Conservation (phyloP, 2,888 invertebrate species). For the Acrobasis repandana region DNA sequence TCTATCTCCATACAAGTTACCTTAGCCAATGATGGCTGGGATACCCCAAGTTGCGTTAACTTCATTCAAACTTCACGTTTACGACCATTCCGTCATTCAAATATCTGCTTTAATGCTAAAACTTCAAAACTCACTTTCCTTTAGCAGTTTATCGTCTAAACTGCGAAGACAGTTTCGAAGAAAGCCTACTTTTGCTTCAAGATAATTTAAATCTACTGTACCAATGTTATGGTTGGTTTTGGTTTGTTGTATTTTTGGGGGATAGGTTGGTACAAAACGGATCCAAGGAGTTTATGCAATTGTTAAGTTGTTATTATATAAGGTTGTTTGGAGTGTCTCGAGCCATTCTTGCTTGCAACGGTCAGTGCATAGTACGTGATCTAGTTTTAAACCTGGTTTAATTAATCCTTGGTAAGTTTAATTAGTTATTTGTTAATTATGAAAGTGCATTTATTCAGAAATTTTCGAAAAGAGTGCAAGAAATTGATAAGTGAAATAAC, state of each 20-base stretch:
- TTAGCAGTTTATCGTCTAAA: slow-evolving; percentile 31
- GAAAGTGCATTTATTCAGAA: background rate
- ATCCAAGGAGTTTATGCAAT: slow-evolving; percentile 76
- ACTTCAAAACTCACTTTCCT: slow-evolving; percentile 36
- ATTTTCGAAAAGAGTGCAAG: background rate
- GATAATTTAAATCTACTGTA: slow-evolving; percentile 27
- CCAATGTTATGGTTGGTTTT: slow-evolving; percentile 27
- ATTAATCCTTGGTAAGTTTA: slow-evolving; percentile 50
- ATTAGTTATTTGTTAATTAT: background rate
- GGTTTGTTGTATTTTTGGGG: slow-evolving; percentile 17
- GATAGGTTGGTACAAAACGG: slow-evolving; percentile 53
- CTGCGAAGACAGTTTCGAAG: slow-evolving; percentile 33
- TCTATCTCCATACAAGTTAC: slow-evolving; percentile 47
- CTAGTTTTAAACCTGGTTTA: slow-evolving; percentile 41
- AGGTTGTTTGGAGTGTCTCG: slow-evolving; percentile 59
- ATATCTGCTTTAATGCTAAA: slow-evolving; percentile 38
- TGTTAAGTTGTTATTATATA: slow-evolving; percentile 81
- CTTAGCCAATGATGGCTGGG: slow-evolving; percentile 57
- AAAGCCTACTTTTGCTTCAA: slow-evolving; percentile 29
- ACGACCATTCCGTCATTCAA: slow-evolving; percentile 32
- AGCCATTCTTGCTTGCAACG: slow-evolving; percentile 65
- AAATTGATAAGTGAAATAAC: background rate
- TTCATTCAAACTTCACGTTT: slow-evolving; percentile 62
- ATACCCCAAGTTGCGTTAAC: slow-evolving; percentile 76
- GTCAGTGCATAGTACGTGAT: slow-evolving; percentile 68